Base-by-base conservation (phyloP, 2,888 invertebrate genomes). In the Nowickia ferox region DNA sequence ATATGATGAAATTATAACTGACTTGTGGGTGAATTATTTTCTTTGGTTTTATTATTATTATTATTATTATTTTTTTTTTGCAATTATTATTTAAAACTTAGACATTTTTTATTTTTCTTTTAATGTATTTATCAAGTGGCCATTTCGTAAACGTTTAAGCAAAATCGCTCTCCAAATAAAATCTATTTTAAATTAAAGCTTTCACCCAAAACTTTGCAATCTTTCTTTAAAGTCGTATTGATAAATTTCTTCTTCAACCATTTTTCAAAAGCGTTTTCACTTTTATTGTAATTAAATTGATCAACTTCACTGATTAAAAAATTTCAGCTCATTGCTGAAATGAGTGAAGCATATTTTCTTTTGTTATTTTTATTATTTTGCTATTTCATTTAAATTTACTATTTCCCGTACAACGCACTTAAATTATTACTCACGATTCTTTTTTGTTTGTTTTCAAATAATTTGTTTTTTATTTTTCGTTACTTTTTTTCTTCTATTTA, bases 1-100 rank as follows among this genome's bases (percentile, higher is more conserved):
- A 71, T 46, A 76, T 83, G 83, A 83, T 79, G 79, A 83, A 80
- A 86, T 86, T 83, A 61, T 72, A 77, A 74, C 72, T 76, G 66
- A 42, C 30, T 76, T 11, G 11, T 51, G 40, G 44, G 17, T 17
- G 53, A 44, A 48, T 72, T 71, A 51, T 76, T 46, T 75, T 85
- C 82, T 86, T 82, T 82, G 82, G 78, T 79, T 76, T 69, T 65
- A 78, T 55, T 51, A 46, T 19, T 55, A 19, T 40, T 17, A 17
- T 48, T 51, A 17, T 30, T 30, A 53, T 11, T 63, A 53, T 84
- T 44, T 65, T 38, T 15, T 17, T n/a, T n/a, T n/a, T n/a, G n/a
- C n/a, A n/a, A 53, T 53, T 53, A 30, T 0, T 11, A 44, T 13
- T 48, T 61, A 65, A 59, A 59, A 71, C 30, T 53, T 74, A 15